Evolutionary conservation across 2,797 vertebrate genomes (phyloP).

Genomic region (Sebastes nivosus): DNA sequence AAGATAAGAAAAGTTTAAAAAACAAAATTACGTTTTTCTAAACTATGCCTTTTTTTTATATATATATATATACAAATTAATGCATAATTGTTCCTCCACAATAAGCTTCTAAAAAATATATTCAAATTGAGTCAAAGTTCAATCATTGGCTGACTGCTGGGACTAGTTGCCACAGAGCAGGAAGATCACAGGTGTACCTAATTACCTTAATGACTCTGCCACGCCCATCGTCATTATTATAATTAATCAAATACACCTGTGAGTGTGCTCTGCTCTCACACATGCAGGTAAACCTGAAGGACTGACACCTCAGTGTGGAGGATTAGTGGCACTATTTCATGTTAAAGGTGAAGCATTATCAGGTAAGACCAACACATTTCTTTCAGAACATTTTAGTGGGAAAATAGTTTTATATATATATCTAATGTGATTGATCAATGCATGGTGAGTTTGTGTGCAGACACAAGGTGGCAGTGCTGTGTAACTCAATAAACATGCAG

Average conservation of each 20-base stretch:
- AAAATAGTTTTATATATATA: too few species aligned
- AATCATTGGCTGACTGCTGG: not conserved
- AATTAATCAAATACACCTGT: slow-evolving; percentile 27
- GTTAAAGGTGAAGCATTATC: not conserved
- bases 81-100: not conserved
- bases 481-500: not conserved
- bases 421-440: not conserved
- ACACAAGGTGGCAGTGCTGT: slow-evolving; percentile 51
- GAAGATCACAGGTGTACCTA: not conserved
- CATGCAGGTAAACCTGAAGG: not conserved
- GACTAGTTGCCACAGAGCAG: too few species aligned
- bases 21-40: not conserved
- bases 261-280: not conserved
- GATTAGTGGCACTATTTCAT: not conserved
- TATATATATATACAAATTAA: not conserved
- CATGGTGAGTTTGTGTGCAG: too few species aligned
- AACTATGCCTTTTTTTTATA: not conserved
- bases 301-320: not conserved
- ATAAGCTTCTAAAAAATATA: not conserved
- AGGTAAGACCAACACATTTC: not conserved
- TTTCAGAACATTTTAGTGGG: too few species aligned
- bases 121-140: not conserved
- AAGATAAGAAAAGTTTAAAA: not conserved
- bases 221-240: not conserved
- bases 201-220: not conserved